Evolutionary conservation across 2,797 vertebrate genomes (phyloP).

Genomic region (Sphaeramia orbicularis): DNA sequence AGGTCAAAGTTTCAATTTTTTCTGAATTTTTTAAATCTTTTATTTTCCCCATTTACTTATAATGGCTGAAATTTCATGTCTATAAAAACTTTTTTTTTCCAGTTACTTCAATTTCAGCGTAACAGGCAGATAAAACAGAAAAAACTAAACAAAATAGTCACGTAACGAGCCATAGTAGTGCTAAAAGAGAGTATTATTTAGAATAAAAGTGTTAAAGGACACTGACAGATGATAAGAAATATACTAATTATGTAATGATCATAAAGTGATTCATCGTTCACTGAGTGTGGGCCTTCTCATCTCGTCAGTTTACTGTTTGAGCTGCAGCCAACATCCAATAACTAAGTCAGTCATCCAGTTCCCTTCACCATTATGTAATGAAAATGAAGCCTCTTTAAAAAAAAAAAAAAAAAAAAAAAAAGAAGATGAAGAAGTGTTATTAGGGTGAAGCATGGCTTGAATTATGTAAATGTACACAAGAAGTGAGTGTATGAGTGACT

Average conservation of each 20-base stretch:
- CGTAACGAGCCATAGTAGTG: too few species aligned
- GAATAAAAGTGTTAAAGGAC: not conserved
- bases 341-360: slow-evolving; percentile 43
- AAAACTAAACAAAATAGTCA: too few species aligned
- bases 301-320: slow-evolving; percentile 32
- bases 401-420: too few species aligned
- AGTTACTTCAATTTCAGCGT: too few species aligned
- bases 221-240: slow-evolving; percentile 34
- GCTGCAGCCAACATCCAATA: slow-evolving; percentile 52
- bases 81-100: too few species aligned
- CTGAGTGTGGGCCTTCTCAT: slow-evolving; percentile 41
- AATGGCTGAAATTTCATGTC: too few species aligned
- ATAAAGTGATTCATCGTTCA: slow-evolving; percentile 30
- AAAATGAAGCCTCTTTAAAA: slow-evolving; percentile 28
- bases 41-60: too few species aligned
- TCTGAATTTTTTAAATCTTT: too few species aligned
- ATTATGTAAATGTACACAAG: slow-evolving; percentile 57
- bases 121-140: too few species aligned
- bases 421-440: slow-evolving; percentile 37
- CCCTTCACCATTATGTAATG: slow-evolving; percentile 40
- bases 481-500: slow-evolving; percentile 31
- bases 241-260: slow-evolving; percentile 43
- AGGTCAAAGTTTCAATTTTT: too few species aligned
- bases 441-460: slow-evolving; percentile 44
- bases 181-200: too few species aligned